Base-by-base conservation (phyloP, 37 sponge, comb jelly and placozoan species). In the Ephydatia muelleri region DNA sequence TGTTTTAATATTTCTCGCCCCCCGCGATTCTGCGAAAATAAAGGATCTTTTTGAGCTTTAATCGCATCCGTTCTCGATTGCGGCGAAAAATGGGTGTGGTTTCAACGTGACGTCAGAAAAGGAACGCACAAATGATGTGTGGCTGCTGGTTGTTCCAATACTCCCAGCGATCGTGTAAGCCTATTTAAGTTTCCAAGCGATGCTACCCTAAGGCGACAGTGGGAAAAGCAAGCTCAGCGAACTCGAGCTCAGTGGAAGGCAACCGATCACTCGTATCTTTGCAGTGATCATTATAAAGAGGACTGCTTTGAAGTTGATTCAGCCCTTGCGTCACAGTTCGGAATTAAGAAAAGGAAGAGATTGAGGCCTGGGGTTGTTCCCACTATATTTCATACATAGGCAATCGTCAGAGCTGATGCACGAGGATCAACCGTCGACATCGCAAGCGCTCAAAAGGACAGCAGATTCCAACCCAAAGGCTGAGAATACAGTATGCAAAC, bases 221-320 rank as follows among this genome's bases (percentile, higher is more conserved):
- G 84, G 84, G 76, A 76, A 25, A 38, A 81, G 6, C 82, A 81
- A 28, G 84, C 75, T 35, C 39, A 76, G 77, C 33, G 73, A 38
- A 35, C 73, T 6, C 27, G 83, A 38, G 29, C 16, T 72, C 23
- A 47, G 31, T 83, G 77, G 77, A 77, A 84, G 2, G 84, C 68
- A 2, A 49, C 39, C 2, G 68, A 75, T 4, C 2, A 19, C 43
- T 84, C 77, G 25, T 35, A 30, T 11, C 23, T 84, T 5, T 84
- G 84, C 30, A 70, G 72, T 23, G 5, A 34, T 35, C 82, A 82
- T 38, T 82, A 72, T 38, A 65, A 78, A 12, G 26, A 40, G 27
- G 28, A 48, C 65, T 78, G 78, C 29, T 78, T 78, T 25, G 78
- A 78, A 32, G 27, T 23, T 38, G 77, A 76, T 43, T 38, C 40